phyloP scores from a whole-genome alignment of 30 jellyfish, hydroid and myxozoan genomes.

The Pelagia noctiluca region DNA sequence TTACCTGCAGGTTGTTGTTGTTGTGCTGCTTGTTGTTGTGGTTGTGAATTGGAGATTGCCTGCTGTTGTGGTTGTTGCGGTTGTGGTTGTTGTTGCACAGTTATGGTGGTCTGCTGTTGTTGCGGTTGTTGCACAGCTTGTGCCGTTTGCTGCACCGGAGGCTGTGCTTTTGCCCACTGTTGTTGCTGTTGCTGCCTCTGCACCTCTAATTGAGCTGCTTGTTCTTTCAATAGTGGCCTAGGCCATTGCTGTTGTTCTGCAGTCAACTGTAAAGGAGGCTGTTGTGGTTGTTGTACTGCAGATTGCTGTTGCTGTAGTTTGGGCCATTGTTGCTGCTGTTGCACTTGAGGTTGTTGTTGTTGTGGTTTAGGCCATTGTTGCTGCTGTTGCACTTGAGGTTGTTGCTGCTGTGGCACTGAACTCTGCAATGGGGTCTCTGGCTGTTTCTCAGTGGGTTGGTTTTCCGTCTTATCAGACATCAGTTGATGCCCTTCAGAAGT shows the following conservation, averaged over 20 bases:
- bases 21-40: constrained; percentile 20
- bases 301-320: constrained; percentile 19
- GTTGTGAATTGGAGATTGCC: constrained; percentile 9
- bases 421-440: constrained; percentile 4
- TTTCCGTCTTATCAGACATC: constrained; percentile 19
- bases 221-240: constrained; percentile 17
- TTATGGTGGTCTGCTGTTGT: constrained; percentile 21
- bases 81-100: constrained; percentile 15
- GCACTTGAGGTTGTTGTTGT: constrained; percentile 10
- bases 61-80: constrained; percentile 31
- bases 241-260: constrained; percentile 1
- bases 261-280: constrained; percentile 4
- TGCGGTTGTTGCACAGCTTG: constrained; percentile 33
- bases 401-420: neutral
- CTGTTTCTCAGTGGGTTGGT: neutral
- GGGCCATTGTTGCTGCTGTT: constrained; percentile 12
- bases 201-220: constrained; percentile 19
- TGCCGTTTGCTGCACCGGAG: constrained; percentile 31
- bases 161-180: constrained; percentile 1
- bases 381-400: neutral
- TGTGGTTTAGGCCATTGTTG: neutral
- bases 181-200: constrained; percentile 21
- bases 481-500: constrained; percentile 36
- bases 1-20: constrained; percentile 20
- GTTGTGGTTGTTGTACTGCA: neutral